Evolutionary conservation across 2,113 vertebrate species (phyloP).

Genomic region (Petrocephalus microphthalmus): DNA sequence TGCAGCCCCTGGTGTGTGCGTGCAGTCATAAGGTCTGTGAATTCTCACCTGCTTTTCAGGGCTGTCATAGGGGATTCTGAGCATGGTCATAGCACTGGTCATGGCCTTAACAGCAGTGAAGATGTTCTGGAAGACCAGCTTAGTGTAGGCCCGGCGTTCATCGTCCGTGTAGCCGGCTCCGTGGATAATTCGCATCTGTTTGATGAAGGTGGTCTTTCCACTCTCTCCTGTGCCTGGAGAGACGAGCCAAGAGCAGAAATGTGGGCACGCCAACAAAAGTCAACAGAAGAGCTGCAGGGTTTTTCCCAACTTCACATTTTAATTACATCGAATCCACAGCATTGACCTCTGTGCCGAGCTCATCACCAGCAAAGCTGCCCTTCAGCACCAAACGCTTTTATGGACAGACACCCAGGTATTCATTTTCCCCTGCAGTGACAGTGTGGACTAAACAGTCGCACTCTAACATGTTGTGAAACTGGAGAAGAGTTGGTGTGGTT

Average conservation of each 20-base stretch:
- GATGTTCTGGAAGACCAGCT: constrained; percentile 80
- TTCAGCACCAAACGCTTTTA: neutral
- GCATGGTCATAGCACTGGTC: constrained; percentile 65
- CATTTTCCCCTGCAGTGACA: neutral
- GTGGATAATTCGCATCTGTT: constrained; percentile 87
- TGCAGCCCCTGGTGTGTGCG: neutral
- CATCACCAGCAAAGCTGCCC: neutral
- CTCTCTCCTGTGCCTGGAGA: constrained; percentile 76
- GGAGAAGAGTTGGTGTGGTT: neutral
- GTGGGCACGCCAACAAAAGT: neutral
- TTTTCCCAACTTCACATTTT: neutral
- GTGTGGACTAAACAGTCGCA: neutral
- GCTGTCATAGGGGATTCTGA: constrained; percentile 66
- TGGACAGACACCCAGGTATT: neutral
- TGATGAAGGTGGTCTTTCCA: constrained; percentile 86
- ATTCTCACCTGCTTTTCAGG: constrained; percentile 65
- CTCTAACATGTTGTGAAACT: neutral
- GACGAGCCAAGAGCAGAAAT: neutral
- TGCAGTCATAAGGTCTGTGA: neutral
- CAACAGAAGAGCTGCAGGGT: neutral
- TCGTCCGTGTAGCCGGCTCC: constrained; percentile 76
- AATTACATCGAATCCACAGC: neutral
- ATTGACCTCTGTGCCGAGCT: neutral
- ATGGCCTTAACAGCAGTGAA: constrained; percentile 68
- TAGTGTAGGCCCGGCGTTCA: constrained; percentile 66